These are phyloP conservation scores for Thymelicus acteon DNA, from an alignment of 2,888 invertebrate genomes.

Conservation along the genomic window DNA sequence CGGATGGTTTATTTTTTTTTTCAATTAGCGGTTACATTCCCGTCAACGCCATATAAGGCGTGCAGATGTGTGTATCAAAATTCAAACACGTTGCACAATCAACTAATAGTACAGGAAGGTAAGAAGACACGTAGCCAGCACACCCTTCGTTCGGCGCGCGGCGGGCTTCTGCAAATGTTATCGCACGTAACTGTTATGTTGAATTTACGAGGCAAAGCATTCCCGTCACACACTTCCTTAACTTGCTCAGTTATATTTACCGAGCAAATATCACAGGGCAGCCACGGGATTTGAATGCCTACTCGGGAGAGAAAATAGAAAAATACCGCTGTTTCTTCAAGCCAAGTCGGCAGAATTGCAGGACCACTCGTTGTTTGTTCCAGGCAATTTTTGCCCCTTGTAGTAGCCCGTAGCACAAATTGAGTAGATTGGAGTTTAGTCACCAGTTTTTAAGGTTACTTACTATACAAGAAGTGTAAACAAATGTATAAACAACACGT, in stretches of 20 bases:
- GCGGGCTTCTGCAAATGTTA: constrained; percentile 8
- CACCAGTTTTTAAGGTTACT: no score
- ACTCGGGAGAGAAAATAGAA: constrained; percentile 27
- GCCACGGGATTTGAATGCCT: constrained; percentile 37
- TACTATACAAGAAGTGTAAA: no score
- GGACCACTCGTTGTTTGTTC: no score
- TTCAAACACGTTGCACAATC: no score
- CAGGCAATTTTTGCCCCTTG: no score
- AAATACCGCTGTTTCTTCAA: not conserved
- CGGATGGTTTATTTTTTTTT: no score
- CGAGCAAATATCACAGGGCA: constrained; percentile 33
- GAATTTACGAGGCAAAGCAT: constrained; percentile 16
- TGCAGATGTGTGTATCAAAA: no score
- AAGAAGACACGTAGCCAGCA: constrained; percentile 14
- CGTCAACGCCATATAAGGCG: no score
- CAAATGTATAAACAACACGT: no score
- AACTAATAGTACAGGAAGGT: not conserved
- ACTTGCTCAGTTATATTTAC: constrained; percentile 34
- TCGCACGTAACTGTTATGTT: constrained; percentile 17
- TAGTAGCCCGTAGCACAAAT: no score
- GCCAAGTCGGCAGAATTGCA: not conserved
- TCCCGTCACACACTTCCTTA: constrained; percentile 29
- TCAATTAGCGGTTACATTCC: no score
- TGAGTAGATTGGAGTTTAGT: no score
- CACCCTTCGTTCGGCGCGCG: not conserved